These are phyloP conservation scores for Momotus momota DNA, from an alignment of 2,797 vertebrate genomes.

Conservation along the genomic window DNA sequence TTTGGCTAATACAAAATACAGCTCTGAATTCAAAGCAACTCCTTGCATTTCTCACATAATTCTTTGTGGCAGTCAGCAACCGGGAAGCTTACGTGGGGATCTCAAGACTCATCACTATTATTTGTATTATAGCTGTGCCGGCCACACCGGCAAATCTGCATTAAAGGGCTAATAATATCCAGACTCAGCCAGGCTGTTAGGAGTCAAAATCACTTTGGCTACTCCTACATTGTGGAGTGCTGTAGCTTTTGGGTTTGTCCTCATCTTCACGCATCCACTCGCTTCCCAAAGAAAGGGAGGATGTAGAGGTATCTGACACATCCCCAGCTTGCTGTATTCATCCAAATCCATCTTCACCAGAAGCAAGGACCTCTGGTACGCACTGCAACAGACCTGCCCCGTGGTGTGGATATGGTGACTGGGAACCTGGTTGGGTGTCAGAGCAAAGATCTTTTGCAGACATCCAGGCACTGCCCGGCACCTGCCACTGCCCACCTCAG, in stretches of 20 bases:
- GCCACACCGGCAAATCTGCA: neutral
- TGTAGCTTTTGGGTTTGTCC: neutral
- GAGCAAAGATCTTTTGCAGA: neutral
- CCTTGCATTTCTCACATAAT: neutral
- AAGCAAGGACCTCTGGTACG: neutral
- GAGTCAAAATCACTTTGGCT: neutral
- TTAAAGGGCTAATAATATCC: neutral
- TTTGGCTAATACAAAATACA: conserved; percentile 35
- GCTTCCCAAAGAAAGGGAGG: neutral
- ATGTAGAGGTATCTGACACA: neutral
- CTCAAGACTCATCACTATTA: neutral
- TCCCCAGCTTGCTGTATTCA: neutral
- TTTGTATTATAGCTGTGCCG: neutral
- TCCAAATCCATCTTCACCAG: neutral
- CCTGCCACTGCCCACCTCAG: neutral
- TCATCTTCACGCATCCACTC: neutral
- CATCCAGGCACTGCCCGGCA: accelerated
- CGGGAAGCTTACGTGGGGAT: neutral
- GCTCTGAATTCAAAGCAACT: conserved; percentile 23
- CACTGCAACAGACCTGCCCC: neutral
- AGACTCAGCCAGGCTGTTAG: neutral
- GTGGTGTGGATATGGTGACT: accelerated
- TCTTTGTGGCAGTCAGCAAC: neutral
- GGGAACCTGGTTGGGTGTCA: accelerated
- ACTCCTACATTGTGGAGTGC: accelerated